Conservation (phyloP, 2,113 vertebrate species). For the Panurus biarmicus region DNA sequence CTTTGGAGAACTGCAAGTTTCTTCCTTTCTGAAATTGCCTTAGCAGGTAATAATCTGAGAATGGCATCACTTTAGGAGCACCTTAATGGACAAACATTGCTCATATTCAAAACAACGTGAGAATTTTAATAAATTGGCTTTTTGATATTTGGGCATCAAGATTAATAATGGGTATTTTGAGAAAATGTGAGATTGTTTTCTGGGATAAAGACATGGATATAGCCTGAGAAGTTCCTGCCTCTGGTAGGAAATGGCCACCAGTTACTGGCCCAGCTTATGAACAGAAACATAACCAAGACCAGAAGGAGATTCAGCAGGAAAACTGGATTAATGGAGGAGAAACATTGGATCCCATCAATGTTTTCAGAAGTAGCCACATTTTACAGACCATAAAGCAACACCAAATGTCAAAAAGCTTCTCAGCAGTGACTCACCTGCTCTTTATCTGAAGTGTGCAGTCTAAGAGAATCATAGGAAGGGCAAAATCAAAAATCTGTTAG, state of each 20-base stretch:
- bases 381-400: not conserved
- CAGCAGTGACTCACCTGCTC: not conserved
- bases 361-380: not conserved
- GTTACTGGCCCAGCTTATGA: not conserved
- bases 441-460: not conserved
- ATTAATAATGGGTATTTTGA: not conserved
- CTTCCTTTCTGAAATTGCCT: not conserved
- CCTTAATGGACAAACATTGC: not conserved
- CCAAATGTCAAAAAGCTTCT: not conserved
- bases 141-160: not conserved
- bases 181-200: not conserved
- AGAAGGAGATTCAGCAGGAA: not conserved
- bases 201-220: too few relatives aligned
- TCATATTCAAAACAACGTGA: rapidly evolving
- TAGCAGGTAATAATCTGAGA: not conserved
- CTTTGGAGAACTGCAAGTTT: not conserved
- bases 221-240: not conserved
- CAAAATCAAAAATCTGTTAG: not conserved
- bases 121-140: not conserved
- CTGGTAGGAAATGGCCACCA: not conserved
- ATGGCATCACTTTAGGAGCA: not conserved
- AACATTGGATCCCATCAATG: not conserved
- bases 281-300: not conserved
- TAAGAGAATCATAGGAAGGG: not conserved
- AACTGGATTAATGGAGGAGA: not conserved